Percentiles rank a stretch among this genome's conserved stretches.
Evolutionary conservation across 2,888 invertebrate genomes (phyloP).

Genomic region (Doris montereyensis): DNA sequence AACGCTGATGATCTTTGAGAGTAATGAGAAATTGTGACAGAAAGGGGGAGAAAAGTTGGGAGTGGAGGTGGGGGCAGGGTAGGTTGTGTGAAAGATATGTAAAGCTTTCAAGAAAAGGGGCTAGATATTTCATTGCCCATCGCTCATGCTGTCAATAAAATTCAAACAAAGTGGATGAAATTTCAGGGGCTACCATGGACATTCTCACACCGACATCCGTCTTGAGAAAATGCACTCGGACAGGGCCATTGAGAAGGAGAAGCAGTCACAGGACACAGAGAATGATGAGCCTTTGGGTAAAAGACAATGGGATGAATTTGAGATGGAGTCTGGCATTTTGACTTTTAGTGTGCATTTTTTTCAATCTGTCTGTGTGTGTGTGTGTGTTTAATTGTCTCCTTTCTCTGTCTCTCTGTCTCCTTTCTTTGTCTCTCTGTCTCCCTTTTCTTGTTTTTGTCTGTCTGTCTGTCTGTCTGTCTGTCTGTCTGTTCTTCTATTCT

Average conservation of each 20-base stretch:
- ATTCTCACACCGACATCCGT: constrained; percentile 95
- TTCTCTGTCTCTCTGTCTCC: background rate
- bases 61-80: no score
- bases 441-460: background rate
- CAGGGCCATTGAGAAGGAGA: constrained; percentile 66
- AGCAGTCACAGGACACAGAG: constrained; percentile 51
- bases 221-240: constrained; percentile 86
- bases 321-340: background rate
- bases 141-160: no score
- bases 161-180: constrained; percentile 22
- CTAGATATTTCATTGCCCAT: no score
- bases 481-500: background rate
- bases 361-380: no score
- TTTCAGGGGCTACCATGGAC: constrained; percentile 33
- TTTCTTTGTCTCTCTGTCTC: background rate
- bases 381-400: background rate
- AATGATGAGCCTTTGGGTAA: constrained; percentile 38
- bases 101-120: no score
- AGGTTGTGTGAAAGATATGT: no score
- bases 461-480: background rate
- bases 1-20: no score
- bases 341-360: no score
- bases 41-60: no score
- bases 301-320: background rate
- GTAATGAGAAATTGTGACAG: no score